Conservation (phyloP, 2,888 invertebrate genomes). For the Platynereis dumerilii region DNA sequence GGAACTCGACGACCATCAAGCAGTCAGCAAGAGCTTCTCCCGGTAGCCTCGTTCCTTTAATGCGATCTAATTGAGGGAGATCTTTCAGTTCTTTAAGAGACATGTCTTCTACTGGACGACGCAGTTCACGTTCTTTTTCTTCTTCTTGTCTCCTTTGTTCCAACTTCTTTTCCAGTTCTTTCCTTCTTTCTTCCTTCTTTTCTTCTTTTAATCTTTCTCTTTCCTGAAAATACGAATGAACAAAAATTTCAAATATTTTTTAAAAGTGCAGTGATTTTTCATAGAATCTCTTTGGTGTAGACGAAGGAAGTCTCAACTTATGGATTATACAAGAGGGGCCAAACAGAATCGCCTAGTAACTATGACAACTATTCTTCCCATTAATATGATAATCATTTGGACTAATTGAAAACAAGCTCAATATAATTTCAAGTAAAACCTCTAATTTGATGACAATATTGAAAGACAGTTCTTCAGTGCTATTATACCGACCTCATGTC, state of each 20-base stretch:
- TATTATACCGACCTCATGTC: slow-evolving; percentile 71
- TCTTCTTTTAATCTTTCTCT: slow-evolving; percentile 78
- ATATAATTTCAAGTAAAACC: no score
- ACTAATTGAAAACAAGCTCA: no score
- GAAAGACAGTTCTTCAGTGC: no score
- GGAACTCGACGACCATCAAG: slow-evolving; percentile 94
- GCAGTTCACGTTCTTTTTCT: slow-evolving; percentile 74
- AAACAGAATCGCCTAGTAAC: no score
- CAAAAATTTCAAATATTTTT: no score
- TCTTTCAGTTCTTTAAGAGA: slow-evolving; percentile 71
- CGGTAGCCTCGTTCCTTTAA: slow-evolving; percentile 80
- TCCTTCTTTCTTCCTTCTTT: slow-evolving; percentile 76
- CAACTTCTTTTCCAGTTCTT: slow-evolving; percentile 75
- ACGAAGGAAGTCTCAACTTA: no score
- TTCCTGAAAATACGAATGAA: slow-evolving; percentile 46
- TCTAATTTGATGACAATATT: no score
- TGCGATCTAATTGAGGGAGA: slow-evolving; percentile 71
- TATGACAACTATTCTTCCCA: no score
- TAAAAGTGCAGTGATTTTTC: no score
- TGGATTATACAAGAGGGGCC: no score
- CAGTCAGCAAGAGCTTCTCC: slow-evolving; percentile 91
- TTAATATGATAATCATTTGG: no score
- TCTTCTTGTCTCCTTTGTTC: slow-evolving; percentile 74
- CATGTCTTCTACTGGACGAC: slow-evolving; percentile 91
- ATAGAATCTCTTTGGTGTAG: no score